phyloP scores from a whole-genome alignment of 92 coral and sea anemone species.

The Phenganax subtilis region DNA sequence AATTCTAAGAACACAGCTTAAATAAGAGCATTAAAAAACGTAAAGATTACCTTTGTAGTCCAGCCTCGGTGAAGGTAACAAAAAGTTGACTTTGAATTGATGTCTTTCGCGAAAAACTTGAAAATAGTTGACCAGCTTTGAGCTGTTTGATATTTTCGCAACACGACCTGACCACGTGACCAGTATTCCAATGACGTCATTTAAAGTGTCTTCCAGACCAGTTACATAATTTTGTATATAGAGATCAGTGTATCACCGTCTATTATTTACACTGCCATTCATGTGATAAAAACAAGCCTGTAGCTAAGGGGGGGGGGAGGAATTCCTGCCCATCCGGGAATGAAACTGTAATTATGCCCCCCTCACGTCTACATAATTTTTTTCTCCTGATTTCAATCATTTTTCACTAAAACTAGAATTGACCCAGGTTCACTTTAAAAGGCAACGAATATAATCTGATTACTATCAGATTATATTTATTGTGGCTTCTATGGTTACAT shows the following conservation, averaged over 20 bases:
- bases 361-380: no score
- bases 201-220: background rate
- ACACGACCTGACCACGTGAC: slow-evolving; percentile 27
- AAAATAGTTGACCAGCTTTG: slow-evolving; percentile 8
- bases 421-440: no score
- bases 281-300: background rate
- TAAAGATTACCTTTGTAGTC: slow-evolving; percentile 6
- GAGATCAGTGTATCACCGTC: slow-evolving; percentile 7
- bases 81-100: background rate
- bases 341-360: no score
- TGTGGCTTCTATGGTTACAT: no score
- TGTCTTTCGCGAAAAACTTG: background rate
- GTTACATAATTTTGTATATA: background rate
- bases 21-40: background rate
- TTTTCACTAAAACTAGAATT: no score
- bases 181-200: slow-evolving; percentile 28
- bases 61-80: background rate
- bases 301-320: background rate
- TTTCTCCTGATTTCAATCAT: no score
- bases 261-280: background rate
- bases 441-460: no score
- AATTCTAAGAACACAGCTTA: background rate
- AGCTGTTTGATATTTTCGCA: background rate
- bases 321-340: background rate
- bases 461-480: no score